Percentiles rank a stretch among this genome's conserved stretches.
Evolutionary conservation across 2,888 invertebrate species (phyloP).

Genomic region (Tenthredo livida): DNA sequence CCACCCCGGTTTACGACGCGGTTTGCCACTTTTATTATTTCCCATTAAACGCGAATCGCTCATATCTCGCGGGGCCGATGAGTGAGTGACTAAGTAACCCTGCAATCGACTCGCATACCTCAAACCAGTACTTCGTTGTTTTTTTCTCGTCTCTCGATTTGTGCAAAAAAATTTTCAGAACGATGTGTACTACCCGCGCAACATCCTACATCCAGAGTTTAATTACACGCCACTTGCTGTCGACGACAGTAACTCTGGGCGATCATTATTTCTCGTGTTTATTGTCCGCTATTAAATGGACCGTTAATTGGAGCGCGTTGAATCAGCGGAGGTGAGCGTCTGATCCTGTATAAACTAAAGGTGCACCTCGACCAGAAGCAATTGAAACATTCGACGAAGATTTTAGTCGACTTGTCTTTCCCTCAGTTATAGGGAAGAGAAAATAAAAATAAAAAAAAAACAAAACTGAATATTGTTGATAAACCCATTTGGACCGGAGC

Average conservation of each 20-base stretch:
- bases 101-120: too few relatives aligned
- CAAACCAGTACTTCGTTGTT: not conserved
- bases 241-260: conserved; percentile 16
- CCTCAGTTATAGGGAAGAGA: not conserved
- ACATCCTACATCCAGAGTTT: conserved; percentile 6
- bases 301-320: conserved; percentile 24
- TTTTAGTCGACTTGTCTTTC: not conserved
- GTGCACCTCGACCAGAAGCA: not conserved
- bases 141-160: not conserved
- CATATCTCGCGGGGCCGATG: not conserved
- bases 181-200: not conserved
- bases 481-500: not conserved
- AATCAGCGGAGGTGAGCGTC: conserved; percentile 7
- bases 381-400: not conserved
- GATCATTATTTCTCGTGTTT: conserved; percentile 28
- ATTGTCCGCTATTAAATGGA: conserved; percentile 21
- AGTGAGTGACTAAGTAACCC: not conserved
- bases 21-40: not conserved
- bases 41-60: not conserved
- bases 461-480: not conserved
- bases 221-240: conserved; percentile 28
- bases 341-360: not conserved
- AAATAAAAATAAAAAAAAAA: not conserved
- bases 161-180: not conserved
- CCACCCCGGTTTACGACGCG: not conserved